Conservation (phyloP, 2,888 invertebrate species). For the Andrena praecox region DNA sequence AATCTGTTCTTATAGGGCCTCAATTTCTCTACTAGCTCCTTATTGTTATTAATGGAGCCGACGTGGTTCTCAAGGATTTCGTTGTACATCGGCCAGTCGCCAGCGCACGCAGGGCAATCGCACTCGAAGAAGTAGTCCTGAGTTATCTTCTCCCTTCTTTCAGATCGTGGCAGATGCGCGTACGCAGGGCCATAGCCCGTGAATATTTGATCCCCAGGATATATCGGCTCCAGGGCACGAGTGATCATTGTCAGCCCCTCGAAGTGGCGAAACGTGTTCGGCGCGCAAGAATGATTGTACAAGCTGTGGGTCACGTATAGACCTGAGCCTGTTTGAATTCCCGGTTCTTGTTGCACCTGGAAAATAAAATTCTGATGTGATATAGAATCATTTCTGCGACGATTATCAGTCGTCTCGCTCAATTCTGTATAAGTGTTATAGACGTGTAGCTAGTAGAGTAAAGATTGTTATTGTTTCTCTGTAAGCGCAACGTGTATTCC, state of each 20-base stretch:
- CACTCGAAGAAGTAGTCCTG: constrained; percentile 83
- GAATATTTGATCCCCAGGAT: constrained; percentile 81
- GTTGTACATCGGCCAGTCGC: constrained; percentile 81
- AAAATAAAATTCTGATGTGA: constrained; percentile 29
- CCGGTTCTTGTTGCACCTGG: constrained; percentile 82
- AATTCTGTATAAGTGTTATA: not conserved
- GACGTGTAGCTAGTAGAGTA: not conserved
- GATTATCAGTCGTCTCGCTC: not conserved
- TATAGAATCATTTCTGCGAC: constrained; percentile 2
- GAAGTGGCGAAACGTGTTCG: constrained; percentile 83
- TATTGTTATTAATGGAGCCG: constrained; percentile 79
- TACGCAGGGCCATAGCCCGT: constrained; percentile 82
- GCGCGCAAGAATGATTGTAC: constrained; percentile 82
- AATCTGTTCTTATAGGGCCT: constrained; percentile 79
- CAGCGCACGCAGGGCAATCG: constrained; percentile 78
- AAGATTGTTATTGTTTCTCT: constrained; percentile 1
- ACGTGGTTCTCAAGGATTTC: constrained; percentile 79
- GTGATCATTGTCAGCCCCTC: constrained; percentile 82
- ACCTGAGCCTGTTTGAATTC: constrained; percentile 81
- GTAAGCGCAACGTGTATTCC: constrained; percentile 1
- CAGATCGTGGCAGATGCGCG: constrained; percentile 76
- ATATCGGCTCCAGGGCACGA: constrained; percentile 80
- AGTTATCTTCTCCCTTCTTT: constrained; percentile 78
- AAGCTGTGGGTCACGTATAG: constrained; percentile 80
- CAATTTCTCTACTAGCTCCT: constrained; percentile 76